Conservation (phyloP, 53 echinoderm and acorn worm species). For the Actinopyga echinites region DNA sequence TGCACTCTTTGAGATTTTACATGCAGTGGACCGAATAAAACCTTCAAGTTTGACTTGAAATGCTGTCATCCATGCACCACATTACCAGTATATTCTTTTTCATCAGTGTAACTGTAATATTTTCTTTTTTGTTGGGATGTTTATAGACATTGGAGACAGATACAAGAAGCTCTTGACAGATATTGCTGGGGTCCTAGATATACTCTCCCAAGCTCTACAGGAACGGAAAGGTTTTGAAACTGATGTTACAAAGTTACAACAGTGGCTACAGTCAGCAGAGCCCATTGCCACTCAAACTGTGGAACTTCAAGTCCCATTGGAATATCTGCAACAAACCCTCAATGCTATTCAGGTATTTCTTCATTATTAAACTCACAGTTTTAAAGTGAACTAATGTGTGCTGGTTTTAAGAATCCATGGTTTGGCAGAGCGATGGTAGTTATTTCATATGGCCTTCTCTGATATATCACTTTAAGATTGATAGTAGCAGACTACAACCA, state of each 20-base stretch:
- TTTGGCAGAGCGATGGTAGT: too few species aligned
- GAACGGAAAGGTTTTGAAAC: conserved; percentile 62
- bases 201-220: conserved; percentile 56
- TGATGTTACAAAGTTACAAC: conserved; percentile 55
- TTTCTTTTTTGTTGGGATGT: background rate
- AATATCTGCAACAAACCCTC: background rate
- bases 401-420: too few species aligned
- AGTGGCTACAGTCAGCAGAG: conserved; percentile 52
- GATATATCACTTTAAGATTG: too few species aligned
- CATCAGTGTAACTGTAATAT: background rate
- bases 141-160: conserved; percentile 63
- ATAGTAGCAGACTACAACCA: too few species aligned
- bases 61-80: too few species aligned
- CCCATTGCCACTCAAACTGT: conserved; percentile 20
- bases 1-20: too few species aligned
- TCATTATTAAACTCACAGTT: too few species aligned
- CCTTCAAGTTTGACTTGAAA: too few species aligned
- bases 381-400: too few species aligned
- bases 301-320: background rate
- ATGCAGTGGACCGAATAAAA: too few species aligned
- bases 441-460: too few species aligned
- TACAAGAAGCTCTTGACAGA: conserved; percentile 59
- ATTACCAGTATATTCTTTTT: too few species aligned
- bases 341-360: background rate
- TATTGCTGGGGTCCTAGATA: conserved; percentile 43